Conservation (phyloP, 1,140 invertebrate genomes). For the Cherax quadricarinatus region DNA sequence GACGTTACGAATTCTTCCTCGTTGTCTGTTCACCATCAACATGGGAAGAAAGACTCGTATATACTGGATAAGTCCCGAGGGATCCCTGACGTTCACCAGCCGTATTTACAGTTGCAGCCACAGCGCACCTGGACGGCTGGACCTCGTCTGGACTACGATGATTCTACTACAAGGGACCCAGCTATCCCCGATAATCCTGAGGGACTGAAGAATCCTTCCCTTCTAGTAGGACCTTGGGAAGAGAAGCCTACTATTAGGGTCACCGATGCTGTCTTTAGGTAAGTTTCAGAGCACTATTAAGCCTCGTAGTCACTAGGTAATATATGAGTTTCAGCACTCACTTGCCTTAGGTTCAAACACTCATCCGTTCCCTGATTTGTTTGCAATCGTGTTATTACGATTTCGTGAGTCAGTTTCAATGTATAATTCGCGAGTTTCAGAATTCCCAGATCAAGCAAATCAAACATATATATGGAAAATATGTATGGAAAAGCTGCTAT, state of each 20-base stretch:
- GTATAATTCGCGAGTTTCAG: too few relatives aligned
- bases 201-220: constrained; percentile 70
- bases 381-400: too few relatives aligned
- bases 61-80: background rate
- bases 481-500: too few relatives aligned
- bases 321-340: too few relatives aligned
- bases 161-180: constrained; percentile 68
- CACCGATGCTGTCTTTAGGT: constrained; percentile 67
- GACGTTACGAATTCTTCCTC: constrained; percentile 35
- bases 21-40: background rate
- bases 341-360: too few relatives aligned
- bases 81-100: background rate
- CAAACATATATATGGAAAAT: too few relatives aligned
- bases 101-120: background rate
- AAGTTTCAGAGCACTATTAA: background rate
- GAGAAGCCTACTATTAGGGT: constrained; percentile 65
- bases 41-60: background rate
- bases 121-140: constrained; percentile 56
- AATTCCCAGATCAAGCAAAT: too few relatives aligned
- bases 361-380: too few relatives aligned
- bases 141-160: constrained; percentile 10
- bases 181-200: constrained; percentile 72
- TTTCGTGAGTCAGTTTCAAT: too few relatives aligned
- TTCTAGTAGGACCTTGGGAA: constrained; percentile 69
- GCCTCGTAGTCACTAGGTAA: too few relatives aligned